Evolutionary conservation across 92 coral and sea anemone genomes (phyloP).

Genomic region (Muricea muricata): DNA sequence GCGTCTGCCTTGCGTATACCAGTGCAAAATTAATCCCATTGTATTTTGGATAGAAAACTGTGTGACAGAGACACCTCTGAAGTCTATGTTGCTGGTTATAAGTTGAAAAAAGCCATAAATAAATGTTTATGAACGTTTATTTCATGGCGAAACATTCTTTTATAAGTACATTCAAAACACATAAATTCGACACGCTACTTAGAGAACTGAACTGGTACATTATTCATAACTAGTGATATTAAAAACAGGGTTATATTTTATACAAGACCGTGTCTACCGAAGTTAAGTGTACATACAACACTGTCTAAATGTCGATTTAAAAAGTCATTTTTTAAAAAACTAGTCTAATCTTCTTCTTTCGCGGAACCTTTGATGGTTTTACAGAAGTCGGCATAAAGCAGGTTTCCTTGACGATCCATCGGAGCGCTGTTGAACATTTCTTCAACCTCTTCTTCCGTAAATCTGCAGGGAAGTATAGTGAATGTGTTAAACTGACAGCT

Average conservation of each 20-base stretch:
- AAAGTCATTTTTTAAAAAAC: background rate
- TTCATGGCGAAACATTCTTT: background rate
- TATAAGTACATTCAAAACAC: background rate
- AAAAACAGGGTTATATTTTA: conserved; percentile 9
- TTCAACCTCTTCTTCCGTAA: conserved; percentile 94
- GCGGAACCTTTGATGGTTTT: conserved; percentile 87
- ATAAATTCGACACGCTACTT: background rate
- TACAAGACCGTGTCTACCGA: conserved; percentile 1
- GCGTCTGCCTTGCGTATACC: too few relatives aligned
- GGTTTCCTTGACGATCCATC: conserved; percentile 80
- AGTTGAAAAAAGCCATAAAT: background rate
- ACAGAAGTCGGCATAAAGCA: conserved; percentile 90
- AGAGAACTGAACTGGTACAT: background rate
- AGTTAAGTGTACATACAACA: background rate
- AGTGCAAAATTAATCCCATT: too few relatives aligned
- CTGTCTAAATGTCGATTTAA: background rate
- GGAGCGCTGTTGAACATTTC: conserved; percentile 97
- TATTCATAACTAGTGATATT: background rate
- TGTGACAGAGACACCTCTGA: too few relatives aligned
- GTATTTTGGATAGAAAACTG: too few relatives aligned
- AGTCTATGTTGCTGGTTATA: too few relatives aligned
- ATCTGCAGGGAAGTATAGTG: conserved; percentile 66
- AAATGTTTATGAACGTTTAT: background rate
- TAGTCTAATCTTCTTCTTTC: conserved; percentile 80
- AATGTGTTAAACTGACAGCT: too few relatives aligned